A percentile compares a stretch with the other conserved stretches of the same genome.
These are phyloP conservation scores for Trachelus stipa DNA, from an alignment of 2,888 invertebrate species.

Conservation along the genomic window DNA sequence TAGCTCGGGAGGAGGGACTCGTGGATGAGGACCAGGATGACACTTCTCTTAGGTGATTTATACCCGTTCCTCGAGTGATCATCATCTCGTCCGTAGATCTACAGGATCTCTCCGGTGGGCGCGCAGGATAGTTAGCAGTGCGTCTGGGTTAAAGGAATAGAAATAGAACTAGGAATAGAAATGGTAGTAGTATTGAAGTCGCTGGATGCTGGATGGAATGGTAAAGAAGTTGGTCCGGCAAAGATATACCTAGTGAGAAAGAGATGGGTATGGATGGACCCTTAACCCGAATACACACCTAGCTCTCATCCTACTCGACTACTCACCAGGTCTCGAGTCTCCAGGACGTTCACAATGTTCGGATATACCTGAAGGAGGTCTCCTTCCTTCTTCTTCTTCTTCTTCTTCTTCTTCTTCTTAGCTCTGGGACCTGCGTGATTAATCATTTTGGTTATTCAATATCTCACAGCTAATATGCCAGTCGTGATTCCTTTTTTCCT, in stretches of 20 bases:
- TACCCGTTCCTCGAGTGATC: conserved; percentile 58
- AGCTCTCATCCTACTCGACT: neutral
- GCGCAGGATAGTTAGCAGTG: conserved; percentile 23
- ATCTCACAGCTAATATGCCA: conserved; percentile 29
- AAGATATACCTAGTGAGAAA: neutral
- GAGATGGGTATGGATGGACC: neutral
- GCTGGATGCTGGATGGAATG: neutral
- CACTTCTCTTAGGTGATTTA: conserved; percentile 62
- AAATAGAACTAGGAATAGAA: neutral
- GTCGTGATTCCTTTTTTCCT: conserved; percentile 18
- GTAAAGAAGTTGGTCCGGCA: neutral
- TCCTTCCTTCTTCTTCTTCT: neutral
- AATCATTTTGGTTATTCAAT: conserved; percentile 29
- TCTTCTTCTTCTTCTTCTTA: neutral
- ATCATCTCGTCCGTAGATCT: conserved; percentile 60
- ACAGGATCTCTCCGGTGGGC: conserved; percentile 51
- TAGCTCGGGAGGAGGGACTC: neutral
- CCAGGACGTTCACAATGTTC: neutral
- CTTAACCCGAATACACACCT: neutral
- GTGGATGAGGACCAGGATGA: conserved; percentile 43
- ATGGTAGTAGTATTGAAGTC: neutral
- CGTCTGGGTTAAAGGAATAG: neutral
- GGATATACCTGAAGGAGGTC: neutral
- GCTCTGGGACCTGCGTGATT: conserved; percentile 18
- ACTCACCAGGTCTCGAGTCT: neutral